Conservation (phyloP, 1,140 invertebrate species). For the Dufourea novaeangliae region DNA sequence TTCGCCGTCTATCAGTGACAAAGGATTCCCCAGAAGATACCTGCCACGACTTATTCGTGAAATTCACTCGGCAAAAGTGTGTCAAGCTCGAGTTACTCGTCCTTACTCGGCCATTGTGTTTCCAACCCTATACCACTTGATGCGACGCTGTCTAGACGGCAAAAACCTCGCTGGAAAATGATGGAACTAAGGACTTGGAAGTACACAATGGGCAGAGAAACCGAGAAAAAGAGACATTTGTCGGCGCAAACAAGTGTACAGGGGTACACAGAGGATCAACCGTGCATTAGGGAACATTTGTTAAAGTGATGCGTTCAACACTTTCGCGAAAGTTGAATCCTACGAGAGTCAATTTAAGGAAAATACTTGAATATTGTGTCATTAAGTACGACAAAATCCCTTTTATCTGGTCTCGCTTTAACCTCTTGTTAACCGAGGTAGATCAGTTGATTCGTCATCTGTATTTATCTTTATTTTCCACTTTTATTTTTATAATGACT, state of each 20-base stretch:
- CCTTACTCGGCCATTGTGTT: slow-evolving; percentile 32
- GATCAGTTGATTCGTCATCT: too few species aligned
- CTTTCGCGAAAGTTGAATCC: too few species aligned
- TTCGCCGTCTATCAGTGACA: slow-evolving; percentile 38
- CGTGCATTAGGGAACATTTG: too few species aligned
- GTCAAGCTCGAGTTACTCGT: slow-evolving; percentile 20
- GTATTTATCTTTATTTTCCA: too few species aligned
- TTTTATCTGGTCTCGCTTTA: too few species aligned
- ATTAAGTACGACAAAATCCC: too few species aligned
- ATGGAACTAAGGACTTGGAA: background rate
- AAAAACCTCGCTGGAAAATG: slow-evolving; percentile 22
- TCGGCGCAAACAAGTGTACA: too few species aligned
- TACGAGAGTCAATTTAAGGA: too few species aligned
- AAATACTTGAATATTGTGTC: too few species aligned
- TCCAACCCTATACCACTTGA: slow-evolving; percentile 28
- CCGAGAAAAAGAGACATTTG: background rate
- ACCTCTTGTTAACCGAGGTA: too few species aligned
- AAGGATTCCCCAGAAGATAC: slow-evolving; percentile 25
- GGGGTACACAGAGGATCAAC: background rate
- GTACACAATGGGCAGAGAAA: background rate
- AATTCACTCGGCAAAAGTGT: slow-evolving; percentile 38
- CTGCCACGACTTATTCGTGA: slow-evolving; percentile 36
- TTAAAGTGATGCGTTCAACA: too few species aligned
- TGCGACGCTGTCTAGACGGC: slow-evolving; percentile 21
- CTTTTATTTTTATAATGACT: too few species aligned